Base-by-base conservation (phyloP, 2,888 invertebrate species). In the Suillia variegata region DNA sequence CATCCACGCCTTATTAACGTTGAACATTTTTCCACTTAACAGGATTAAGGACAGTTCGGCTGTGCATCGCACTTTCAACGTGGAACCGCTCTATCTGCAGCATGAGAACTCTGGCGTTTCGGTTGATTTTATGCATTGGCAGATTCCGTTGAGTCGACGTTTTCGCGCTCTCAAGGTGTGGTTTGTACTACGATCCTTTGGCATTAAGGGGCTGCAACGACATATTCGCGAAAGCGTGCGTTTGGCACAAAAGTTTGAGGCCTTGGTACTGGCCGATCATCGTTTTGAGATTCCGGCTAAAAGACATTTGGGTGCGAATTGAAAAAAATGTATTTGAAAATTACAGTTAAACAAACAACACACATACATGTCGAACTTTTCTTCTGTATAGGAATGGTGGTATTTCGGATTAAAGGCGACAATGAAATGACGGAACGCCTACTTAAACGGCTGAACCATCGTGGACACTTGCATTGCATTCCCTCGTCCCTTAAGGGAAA, bases 61-160 rank as follows among this genome's bases (percentile, higher is more conserved):
- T 5, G 87, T 99, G 1, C 98, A 98, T 77, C 87, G 94, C 63
- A 98, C 98, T 0, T 99, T 99, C 82, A 98, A 98, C 74, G 98
- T 99, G 1, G 96, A 98, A 73, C 98, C 99, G 0, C 85, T 99
- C 2, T 99, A 99, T 78, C 84, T 99, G 62, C 91, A 96, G 71
- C 99, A 99, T 74, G 98, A 98, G 83, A 98, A 99, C 83, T 94
- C 98, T 74, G 97, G 97, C 61, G 91, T 94, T 70, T 96, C 96
- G 2, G 95, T 97, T 64, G 96, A 97, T 81, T 97, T 93, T 70
- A 97, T 96, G 96, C 97, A 98, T 76, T 98, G 98, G 98, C 98
- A 98, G 83, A 96, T 98, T 56, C 95, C 96, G 0, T 79, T 98
- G 54, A 97, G 97, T 72, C 94, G 94, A 75, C 86, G 95, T 65